Evolutionary conservation across 2,888 invertebrate species (phyloP), one percentile per base, ranked within the genome.

Genomic region (Melanostoma mellinum): DNA sequence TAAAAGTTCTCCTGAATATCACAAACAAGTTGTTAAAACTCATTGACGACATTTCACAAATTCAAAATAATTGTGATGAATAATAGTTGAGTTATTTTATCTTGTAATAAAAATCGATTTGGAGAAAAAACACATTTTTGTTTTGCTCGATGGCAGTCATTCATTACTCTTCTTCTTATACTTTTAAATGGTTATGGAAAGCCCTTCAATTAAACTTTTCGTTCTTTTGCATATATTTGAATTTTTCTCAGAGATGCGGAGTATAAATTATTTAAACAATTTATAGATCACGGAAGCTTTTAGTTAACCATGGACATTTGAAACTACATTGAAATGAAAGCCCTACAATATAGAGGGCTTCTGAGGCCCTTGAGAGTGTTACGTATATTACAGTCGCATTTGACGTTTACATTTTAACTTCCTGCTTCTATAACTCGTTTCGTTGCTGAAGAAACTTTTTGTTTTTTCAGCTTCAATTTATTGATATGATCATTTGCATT

Each of bases 341-440:
- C 48, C 46, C 30, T 38, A 55, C 32, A 30, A 33, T 67, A 63
- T 40, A 58, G 65, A 75, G 72, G 56, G 63, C 69, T 4, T 4
- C 35, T 3, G 44, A 44, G 33, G 52, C 65, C 81, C 81, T 82
- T 82, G 72, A 68, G 36, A 53, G 20, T 20, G 20, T 20, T 20
- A 20, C 20, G 20, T 20, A 20, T 72, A 67, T 71, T 44, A 76
- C 75, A 80, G 67, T 40, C 81, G 77, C 81, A 82, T 77, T 82
- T 76, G 35, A 48, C 9, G 50, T 46, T 33, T 55, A 48, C 35
- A 10, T 4, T 67, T 77, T 81, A 8, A 72, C 72, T 82, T 82
- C 81, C 81, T 82, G 61, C 61, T 77, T 82, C 60, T 67, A 77
- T 77, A 73, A 76, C 77, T 72, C 33, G 77, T 77, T 77, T 81